phyloP scores from a whole-genome alignment of 2,888 invertebrate genomes.

The Heterodera filipjevi region DNA sequence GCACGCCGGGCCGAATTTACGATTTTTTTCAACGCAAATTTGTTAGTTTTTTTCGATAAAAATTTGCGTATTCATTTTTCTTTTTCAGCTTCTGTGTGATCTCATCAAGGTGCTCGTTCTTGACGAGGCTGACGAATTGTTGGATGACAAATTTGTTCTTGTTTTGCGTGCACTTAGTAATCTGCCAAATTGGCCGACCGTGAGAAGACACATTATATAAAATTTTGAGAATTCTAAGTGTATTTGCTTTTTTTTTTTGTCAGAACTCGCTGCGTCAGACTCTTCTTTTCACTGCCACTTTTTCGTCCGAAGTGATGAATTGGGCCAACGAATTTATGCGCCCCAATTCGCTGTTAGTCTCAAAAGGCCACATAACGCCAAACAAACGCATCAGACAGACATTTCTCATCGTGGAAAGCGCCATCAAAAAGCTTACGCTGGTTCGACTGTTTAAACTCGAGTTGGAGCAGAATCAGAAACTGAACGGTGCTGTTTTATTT shows the following conservation, averaged over 20 bases:
- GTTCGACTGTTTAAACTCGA: slow-evolving; percentile 37
- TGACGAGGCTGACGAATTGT: slow-evolving; percentile 83
- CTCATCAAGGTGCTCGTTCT: slow-evolving; percentile 72
- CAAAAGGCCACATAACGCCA: slow-evolving; percentile 28
- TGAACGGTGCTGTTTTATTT: background rate
- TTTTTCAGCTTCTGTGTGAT: slow-evolving; percentile 26
- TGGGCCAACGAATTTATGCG: slow-evolving; percentile 37
- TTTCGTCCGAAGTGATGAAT: slow-evolving; percentile 31
- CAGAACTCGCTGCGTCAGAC: background rate
- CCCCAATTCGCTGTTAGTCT: slow-evolving; percentile 30
- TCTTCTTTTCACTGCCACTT: slow-evolving; percentile 54
- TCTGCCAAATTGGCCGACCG: slow-evolving; percentile 27
- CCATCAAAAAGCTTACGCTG: slow-evolving; percentile 32
- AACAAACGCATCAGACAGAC: slow-evolving; percentile 35
- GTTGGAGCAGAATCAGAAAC: background rate
- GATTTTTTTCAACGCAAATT: slow-evolving; percentile 32
- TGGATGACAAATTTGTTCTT: slow-evolving; percentile 66
- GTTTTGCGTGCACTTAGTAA: slow-evolving; percentile 32
- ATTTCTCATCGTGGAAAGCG: slow-evolving; percentile 24
- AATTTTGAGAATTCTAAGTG: background rate
- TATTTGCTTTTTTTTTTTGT: background rate
- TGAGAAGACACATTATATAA: slow-evolving; percentile 10
- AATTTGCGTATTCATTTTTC: background rate
- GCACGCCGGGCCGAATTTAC: slow-evolving; percentile 33
- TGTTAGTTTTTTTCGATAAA: slow-evolving; percentile 23